These are phyloP conservation scores for Argya squamiceps DNA, from an alignment of 2,797 vertebrate genomes.

Conservation along the genomic window DNA sequence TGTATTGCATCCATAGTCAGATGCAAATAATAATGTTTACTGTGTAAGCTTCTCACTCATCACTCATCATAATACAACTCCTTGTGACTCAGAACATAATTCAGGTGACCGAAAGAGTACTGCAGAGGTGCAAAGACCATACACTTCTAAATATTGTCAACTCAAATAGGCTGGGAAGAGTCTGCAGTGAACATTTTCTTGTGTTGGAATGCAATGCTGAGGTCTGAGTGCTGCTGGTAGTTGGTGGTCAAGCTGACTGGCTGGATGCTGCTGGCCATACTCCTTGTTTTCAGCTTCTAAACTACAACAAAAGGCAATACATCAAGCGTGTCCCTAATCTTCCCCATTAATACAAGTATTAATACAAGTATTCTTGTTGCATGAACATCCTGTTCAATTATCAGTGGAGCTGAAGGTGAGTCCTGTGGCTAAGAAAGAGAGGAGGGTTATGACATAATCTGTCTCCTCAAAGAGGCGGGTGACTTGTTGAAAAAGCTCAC, in stretches of 20 bases:
- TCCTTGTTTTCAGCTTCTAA: neutral
- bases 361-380: neutral
- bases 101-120: neutral
- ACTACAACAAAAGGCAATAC: neutral
- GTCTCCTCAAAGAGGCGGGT: neutral
- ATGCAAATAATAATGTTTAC: slow-evolving; percentile 23
- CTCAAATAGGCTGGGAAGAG: neutral
- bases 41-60: neutral
- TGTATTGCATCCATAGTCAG: neutral
- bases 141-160: neutral
- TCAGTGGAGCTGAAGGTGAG: neutral
- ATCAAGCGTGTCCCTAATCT: neutral
- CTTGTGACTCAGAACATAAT: neutral
- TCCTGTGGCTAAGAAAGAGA: neutral
- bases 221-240: neutral
- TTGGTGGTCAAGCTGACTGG: neutral
- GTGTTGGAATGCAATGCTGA: neutral
- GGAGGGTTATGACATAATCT: neutral
- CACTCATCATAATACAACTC: neutral
- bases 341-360: neutral
- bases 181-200: neutral
- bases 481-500: slow-evolving; percentile 10
- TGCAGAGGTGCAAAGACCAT: neutral
- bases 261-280: neutral
- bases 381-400: neutral